A percentile compares a stretch with the other conserved stretches of the same genome.
phyloP scores from a whole-genome alignment of 2,797 vertebrate genomes.

The Aphelocoma californica region DNA sequence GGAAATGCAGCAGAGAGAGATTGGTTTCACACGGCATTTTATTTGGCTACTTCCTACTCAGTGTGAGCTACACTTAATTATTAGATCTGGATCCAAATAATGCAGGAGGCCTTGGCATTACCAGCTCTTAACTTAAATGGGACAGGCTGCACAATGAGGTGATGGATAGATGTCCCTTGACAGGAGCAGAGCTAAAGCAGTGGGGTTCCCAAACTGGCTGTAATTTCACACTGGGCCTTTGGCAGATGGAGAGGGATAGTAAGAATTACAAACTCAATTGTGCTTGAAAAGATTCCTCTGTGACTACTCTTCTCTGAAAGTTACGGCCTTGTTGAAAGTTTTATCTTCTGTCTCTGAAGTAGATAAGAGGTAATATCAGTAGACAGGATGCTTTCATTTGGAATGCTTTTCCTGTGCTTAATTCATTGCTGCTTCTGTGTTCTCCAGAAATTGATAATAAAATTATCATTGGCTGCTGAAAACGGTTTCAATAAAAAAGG shows the following conservation, averaged over 20 bases:
- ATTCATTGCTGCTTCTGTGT: not conserved
- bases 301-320: not conserved
- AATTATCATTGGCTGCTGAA: constrained; percentile 7
- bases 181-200: constrained; percentile 41
- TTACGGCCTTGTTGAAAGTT: not conserved
- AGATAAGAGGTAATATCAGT: not conserved
- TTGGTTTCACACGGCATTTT: not conserved
- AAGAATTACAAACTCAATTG: constrained; percentile 23
- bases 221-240: constrained; percentile 60
- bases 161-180: constrained; percentile 42
- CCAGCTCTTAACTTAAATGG: not conserved
- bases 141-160: constrained; percentile 7
- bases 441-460: not conserved
- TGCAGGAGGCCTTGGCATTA: constrained; percentile 22
- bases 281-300: constrained; percentile 24
- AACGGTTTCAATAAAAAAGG: not conserved
- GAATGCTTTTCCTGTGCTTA: not conserved
- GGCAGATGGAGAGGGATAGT: constrained; percentile 6
- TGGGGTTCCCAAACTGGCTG: constrained; percentile 52
- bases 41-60: constrained; percentile 3
- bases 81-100: constrained; percentile 10
- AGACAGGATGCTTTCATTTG: constrained; percentile 12
- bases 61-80: not conserved
- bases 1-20: not conserved
- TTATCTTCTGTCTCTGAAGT: not conserved